Conservation (phyloP, 2,888 invertebrate species). For the Punctoribates punctum region DNA sequence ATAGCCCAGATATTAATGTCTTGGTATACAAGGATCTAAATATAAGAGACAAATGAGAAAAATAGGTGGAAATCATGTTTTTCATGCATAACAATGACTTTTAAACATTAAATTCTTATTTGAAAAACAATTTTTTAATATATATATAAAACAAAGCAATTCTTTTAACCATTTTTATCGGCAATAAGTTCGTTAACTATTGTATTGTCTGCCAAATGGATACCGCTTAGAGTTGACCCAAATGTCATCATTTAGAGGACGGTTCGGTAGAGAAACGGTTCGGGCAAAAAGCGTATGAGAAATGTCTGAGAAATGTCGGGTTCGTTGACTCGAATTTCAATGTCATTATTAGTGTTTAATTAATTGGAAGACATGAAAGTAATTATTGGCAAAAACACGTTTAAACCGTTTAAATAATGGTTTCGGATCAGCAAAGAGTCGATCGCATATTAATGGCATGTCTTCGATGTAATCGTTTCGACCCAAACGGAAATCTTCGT, state of each 20-base stretch:
- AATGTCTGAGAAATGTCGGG: neutral
- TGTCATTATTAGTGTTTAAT: constrained; percentile 28
- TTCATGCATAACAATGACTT: constrained; percentile 31
- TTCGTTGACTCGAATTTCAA: constrained; percentile 17
- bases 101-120: neutral
- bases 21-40: constrained; percentile 2
- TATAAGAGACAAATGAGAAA: neutral
- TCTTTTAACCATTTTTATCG: neutral
- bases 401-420: constrained; percentile 34
- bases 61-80: constrained; percentile 31
- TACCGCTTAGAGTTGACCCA: constrained; percentile 23
- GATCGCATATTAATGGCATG: constrained; percentile 34
- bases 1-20: neutral
- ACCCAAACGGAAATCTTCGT: constrained; percentile 27
- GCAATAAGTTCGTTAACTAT: neutral
- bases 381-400: constrained; percentile 36
- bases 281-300: neutral
- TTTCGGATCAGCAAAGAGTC: constrained; percentile 31
- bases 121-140: neutral
- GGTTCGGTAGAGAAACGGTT: neutral
- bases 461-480: constrained; percentile 24
- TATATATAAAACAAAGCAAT: neutral
- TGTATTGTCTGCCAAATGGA: neutral
- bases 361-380: constrained; percentile 21
- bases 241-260: constrained; percentile 18